Conservation (phyloP, 2,113 vertebrate genomes). For the Tympanuchus pallidicinctus region DNA sequence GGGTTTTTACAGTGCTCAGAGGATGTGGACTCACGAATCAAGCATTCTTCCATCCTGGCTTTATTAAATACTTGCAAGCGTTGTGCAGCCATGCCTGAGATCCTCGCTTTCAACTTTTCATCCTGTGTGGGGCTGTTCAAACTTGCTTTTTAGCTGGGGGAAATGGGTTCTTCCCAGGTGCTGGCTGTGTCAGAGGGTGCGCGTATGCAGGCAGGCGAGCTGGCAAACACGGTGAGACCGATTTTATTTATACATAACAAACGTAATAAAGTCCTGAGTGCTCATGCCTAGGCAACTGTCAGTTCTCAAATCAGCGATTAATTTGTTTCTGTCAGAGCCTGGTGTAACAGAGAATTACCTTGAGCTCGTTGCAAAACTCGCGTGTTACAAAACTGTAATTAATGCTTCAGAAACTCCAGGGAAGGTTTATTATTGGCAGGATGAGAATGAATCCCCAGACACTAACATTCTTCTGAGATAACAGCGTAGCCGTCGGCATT, state of each 20-base stretch:
- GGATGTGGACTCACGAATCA: neutral
- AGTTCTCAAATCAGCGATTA: neutral
- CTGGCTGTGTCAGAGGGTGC: neutral
- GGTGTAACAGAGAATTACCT: neutral
- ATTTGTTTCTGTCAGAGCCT: constrained; percentile 11
- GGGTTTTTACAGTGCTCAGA: neutral
- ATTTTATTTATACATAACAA: neutral
- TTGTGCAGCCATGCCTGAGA: neutral
- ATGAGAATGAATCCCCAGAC: constrained; percentile 6
- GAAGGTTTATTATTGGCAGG: constrained; percentile 29
- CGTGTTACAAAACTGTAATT: neutral
- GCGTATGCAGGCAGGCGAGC: neutral
- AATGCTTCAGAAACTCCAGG: neutral
- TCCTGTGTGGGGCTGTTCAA: neutral
- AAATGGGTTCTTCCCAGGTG: neutral
- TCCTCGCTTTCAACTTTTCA: neutral
- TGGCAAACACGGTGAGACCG: neutral
- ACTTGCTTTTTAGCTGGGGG: neutral
- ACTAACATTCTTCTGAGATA: constrained; percentile 39
- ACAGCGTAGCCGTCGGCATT: neutral
- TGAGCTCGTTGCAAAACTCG: constrained; percentile 30
- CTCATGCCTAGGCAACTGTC: constrained; percentile 7
- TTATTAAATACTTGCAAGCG: neutral
- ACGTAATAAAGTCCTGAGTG: neutral
- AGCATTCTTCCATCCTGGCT: neutral